Percentiles rank a stretch among this genome's conserved stretches.
Conservation (phyloP, 2,113 vertebrate species). For the Myxocyprinus asiaticus region DNA sequence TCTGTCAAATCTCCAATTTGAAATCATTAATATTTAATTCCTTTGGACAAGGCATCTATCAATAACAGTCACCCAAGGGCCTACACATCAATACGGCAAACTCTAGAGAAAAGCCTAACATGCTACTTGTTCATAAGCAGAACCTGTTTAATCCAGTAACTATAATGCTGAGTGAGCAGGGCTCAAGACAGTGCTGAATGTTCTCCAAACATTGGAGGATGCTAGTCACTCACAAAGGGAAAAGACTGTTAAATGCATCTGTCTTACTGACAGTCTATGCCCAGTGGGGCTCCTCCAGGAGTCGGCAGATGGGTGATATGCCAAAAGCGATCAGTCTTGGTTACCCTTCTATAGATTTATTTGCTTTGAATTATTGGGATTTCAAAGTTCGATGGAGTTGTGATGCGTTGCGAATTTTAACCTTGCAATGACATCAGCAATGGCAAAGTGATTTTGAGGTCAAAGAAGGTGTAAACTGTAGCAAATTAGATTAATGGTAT, state of each 20-base stretch:
- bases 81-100: conserved; percentile 35
- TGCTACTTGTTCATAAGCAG: not conserved
- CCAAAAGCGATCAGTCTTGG: conserved; percentile 42
- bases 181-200: conserved; percentile 29
- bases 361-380: conserved; percentile 7
- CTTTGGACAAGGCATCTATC: conserved; percentile 45
- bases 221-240: conserved; percentile 43
- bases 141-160: conserved; percentile 24
- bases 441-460: conserved; percentile 1
- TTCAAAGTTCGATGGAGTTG: conserved; percentile 9
- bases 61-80: conserved; percentile 45
- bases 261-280: conserved; percentile 50
- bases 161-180: conserved; percentile 48
- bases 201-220: conserved; percentile 41
- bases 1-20: conserved; percentile 35
- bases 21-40: conserved; percentile 57
- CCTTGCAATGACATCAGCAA: conserved; percentile 27
- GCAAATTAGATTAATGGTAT: not conserved
- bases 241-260: conserved; percentile 44
- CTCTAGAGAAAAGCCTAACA: conserved; percentile 8
- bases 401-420: conserved; percentile 13
- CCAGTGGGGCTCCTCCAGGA: conserved; percentile 5
- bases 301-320: conserved; percentile 31
- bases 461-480: conserved; percentile 16
- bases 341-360: conserved; percentile 49